Base-by-base conservation (phyloP, 2,888 invertebrate species). In the Empis stercorea region DNA sequence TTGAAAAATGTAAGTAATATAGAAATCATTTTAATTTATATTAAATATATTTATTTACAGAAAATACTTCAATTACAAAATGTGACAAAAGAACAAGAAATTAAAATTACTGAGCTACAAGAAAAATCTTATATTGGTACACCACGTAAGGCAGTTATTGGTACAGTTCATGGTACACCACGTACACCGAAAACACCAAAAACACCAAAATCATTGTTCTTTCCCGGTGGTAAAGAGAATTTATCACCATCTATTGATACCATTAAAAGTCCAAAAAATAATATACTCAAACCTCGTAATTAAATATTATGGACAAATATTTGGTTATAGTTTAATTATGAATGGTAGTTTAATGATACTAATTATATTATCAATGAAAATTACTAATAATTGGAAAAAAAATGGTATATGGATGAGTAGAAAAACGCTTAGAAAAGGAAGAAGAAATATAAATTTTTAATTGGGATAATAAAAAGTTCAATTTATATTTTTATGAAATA, bases 141-240 rank as follows among this genome's bases (percentile, higher is more conserved):
- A 43, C 46, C 49, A 13, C 30, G 23, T 16, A 43, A 47, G 38
- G 30, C 34, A 20, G 13, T 34, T 4, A 27, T 27, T 27, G 23
- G 13, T 5, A 14, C 10, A 45, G 37, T 42, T 41, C 20, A 9
- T 45, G 44, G 17, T 43, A 34, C 30, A 30, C 58, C 56, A 14
- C 59, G 54, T 36, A 62, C 62, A 30, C 63, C 63, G n/a, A 59
- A 58, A 48, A 64, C 59, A 9, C 56, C 57, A 44, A 65, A 67
- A 15, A 68, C 69, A 39, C 62, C 68, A 53, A 68, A 69, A 56
- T 62, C 62, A 10, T 57, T 64, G 23, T 58, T 66, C 42, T 68
- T 67, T 44, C 56, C 63, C 38, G 68, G 68, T 45, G 68, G 68
- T 45, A 69, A 69, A 53, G 68, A 69, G 51, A 68, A 68, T 51